Evolutionary conservation across 2,113 vertebrate genomes (phyloP), one percentile per base, ranked within the genome.

Genomic region (Psophia crepitans): DNA sequence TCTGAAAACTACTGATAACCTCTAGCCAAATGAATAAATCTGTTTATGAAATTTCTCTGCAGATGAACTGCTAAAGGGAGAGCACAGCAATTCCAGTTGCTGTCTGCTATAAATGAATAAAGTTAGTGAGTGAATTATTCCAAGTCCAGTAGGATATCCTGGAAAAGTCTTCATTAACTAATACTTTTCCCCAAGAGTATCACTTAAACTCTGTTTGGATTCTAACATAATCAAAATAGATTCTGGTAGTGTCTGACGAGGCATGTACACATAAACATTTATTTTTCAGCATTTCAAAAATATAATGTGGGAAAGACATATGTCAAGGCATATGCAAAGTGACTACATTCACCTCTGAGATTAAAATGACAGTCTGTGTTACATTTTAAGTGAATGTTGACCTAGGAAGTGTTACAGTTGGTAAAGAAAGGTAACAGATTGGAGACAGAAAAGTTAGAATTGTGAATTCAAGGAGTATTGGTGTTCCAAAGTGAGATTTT

Each of bases 111-210:
- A 33, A 51, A 82, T 37, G 53, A 94, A 60, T 20, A 30, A 87
- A 89, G 54, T 77, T 74, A 91, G 66, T 57, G 63, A 82, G 41
- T 63, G 78, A 97, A 95, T 96, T 96, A 95, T 94, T 97, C 86
- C 61, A 35, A 71, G 68, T 71, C 33, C 58, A 41, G 71, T 81
- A 88, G 88, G 76, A 89, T 93, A 91, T 91, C 46, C 58, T 82
- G 82, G 84, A 94, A 89, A 77, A 85, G 63, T 92, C 87, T 98
- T 96, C 68, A 65, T 95, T 95, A 93, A 86, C 81, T 96, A 96
- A 87, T 81, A 49, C 33, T 41, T 90, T 95, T 80, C 68, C 82
- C 91, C 82, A 95, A 20, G 43, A 89, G 78, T 71, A 70, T 93
- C 13, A 35, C 19, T 92, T 95, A 54, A 76, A 35, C 44, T 92